These are phyloP conservation scores for Theocolax elegans DNA, from an alignment of 1,140 invertebrate species.

Conservation along the genomic window DNA sequence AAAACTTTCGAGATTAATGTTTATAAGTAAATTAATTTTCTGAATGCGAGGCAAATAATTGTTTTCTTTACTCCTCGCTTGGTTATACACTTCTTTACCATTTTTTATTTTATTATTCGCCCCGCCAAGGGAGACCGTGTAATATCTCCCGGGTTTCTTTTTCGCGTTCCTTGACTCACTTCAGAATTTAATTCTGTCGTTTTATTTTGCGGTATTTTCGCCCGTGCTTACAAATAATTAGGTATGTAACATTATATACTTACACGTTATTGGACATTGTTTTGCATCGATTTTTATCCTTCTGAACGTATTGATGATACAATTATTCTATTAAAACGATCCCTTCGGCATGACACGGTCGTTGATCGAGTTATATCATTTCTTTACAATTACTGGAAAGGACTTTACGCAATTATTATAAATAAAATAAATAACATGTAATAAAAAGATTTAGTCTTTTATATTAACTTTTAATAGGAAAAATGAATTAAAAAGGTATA, in stretches of 20 bases:
- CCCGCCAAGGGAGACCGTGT: constrained; percentile 14
- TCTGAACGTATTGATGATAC: too few relatives aligned
- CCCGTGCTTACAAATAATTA: constrained; percentile 11
- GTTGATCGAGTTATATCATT: too few relatives aligned
- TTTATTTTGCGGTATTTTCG: constrained; percentile 5
- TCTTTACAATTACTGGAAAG: too few relatives aligned
- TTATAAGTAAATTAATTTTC: constrained; percentile 42
- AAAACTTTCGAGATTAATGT: constrained; percentile 40
- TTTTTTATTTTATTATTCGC: constrained; percentile 33
- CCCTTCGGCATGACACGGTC: too few relatives aligned
- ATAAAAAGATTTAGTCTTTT: too few relatives aligned
- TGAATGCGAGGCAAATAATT: constrained; percentile 38
- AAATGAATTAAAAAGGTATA: too few relatives aligned
- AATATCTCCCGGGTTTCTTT: constrained; percentile 26
- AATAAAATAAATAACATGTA: too few relatives aligned
- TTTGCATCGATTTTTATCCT: background rate
- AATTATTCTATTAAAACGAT: too few relatives aligned
- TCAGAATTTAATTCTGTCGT: background rate
- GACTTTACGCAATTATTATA: too few relatives aligned
- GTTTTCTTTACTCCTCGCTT: constrained; percentile 33
- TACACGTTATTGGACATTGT: constrained; percentile 9
- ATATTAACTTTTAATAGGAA: too few relatives aligned
- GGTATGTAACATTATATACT: constrained; percentile 7
- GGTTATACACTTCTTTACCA: too few relatives aligned
- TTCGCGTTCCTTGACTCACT: background rate